These are phyloP conservation scores for Megathymus violae DNA, from an alignment of 1,140 invertebrate species.

Conservation along the genomic window DNA sequence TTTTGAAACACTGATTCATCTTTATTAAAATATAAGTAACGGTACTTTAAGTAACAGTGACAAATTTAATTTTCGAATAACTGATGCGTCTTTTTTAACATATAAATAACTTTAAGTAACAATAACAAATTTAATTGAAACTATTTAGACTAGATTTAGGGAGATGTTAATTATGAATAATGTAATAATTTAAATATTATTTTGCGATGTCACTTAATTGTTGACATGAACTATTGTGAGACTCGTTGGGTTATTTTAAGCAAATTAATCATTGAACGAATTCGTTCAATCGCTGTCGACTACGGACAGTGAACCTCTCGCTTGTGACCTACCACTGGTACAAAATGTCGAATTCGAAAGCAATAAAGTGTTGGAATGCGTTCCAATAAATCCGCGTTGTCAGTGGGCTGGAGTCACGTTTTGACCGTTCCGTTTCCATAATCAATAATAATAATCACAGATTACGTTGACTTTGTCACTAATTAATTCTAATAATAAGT, in stretches of 20 bases:
- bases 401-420: conserved; percentile 43
- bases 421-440: conserved; percentile 67
- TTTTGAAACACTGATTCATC: too few species aligned
- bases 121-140: too few species aligned
- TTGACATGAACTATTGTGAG: not conserved
- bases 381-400: conserved; percentile 10
- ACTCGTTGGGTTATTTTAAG: not conserved
- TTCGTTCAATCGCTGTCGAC: not conserved
- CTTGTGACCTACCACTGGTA: not conserved
- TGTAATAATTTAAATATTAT: too few species aligned
- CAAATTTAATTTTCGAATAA: too few species aligned
- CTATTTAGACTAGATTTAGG: too few species aligned
- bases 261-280: not conserved
- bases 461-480: conserved; percentile 31
- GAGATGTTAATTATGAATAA: too few species aligned
- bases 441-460: conserved; percentile 57
- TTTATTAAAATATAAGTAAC: too few species aligned
- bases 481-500: conserved; percentile 49
- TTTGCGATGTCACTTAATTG: too few species aligned
- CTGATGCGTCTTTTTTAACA: too few species aligned
- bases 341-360: conserved; percentile 27
- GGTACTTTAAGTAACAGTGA: too few species aligned
- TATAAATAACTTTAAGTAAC: too few species aligned
- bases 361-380: conserved; percentile 25
- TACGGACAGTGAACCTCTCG: not conserved